phyloP scores from a whole-genome alignment of 2,888 invertebrate genomes.

The Cyclophora albipunctata region DNA sequence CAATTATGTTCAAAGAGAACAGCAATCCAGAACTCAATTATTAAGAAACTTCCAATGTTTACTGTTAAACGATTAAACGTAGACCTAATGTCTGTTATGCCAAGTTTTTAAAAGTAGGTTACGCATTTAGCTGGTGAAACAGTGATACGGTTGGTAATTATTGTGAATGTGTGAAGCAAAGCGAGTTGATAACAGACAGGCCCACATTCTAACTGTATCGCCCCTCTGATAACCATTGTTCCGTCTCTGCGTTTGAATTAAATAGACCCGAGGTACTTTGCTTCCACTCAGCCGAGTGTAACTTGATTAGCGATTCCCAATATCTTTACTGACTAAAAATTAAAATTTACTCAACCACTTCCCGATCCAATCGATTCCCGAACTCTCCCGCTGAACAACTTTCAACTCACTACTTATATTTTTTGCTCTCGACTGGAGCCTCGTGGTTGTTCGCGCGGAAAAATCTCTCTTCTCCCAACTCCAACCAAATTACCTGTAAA shows the following conservation, averaged over 20 bases:
- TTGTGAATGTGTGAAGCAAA: slow-evolving; percentile 2
- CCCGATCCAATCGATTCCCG: slow-evolving; percentile 33
- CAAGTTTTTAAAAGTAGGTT: too few relatives aligned
- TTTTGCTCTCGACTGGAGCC: slow-evolving; percentile 24
- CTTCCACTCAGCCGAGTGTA: slow-evolving; percentile 54
- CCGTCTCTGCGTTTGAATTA: slow-evolving; percentile 43
- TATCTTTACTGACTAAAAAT: slow-evolving; percentile 59
- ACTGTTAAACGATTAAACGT: too few relatives aligned
- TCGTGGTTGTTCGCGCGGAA: slow-evolving; percentile 23
- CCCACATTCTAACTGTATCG: slow-evolving; percentile 27
- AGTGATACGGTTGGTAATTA: too few relatives aligned
- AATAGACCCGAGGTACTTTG: slow-evolving; percentile 45
- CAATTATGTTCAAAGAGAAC: too few relatives aligned
- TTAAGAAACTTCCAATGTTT: too few relatives aligned
- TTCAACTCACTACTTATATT: slow-evolving; percentile 26
- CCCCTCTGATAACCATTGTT: slow-evolving; percentile 29
- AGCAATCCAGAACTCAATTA: too few relatives aligned
- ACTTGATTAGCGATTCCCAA: slow-evolving; percentile 58
- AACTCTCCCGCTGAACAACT: slow-evolving; percentile 31
- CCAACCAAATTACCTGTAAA: slow-evolving; percentile 38
- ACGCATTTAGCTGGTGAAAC: too few relatives aligned
- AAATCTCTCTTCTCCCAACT: slow-evolving; percentile 11
- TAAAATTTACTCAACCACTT: slow-evolving; percentile 51
- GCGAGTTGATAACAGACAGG: slow-evolving; percentile 7
- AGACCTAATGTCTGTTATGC: too few relatives aligned